A percentile compares a stretch with the other conserved stretches of the same genome.
These are phyloP conservation scores for Vespertilio murinus DNA, from an alignment of 2,797 vertebrate genomes.

Conservation along the genomic window DNA sequence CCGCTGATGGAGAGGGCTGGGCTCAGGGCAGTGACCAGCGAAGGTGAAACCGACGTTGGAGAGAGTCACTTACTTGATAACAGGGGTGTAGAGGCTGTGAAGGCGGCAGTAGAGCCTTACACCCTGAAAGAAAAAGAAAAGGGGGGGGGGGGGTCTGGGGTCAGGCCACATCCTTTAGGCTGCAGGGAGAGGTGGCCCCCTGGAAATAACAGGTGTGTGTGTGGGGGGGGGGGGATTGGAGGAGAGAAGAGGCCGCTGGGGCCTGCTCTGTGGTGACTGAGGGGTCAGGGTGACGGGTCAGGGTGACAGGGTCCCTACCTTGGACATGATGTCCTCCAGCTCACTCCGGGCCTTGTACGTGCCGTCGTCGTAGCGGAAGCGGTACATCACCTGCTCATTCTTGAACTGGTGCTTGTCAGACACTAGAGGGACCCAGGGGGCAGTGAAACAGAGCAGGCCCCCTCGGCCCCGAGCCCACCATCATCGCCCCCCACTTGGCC, in stretches of 20 bases:
- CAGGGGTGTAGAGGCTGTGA: slow-evolving; percentile 94
- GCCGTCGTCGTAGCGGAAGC: slow-evolving; percentile 98
- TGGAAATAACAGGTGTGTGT: background rate
- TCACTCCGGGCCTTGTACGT: slow-evolving; percentile 98
- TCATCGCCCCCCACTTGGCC: background rate
- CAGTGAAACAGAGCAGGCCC: background rate
- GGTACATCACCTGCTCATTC: slow-evolving; percentile 98
- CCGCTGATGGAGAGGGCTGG: background rate
- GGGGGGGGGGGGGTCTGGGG: background rate
- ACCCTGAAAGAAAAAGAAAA: slow-evolving; percentile 86
- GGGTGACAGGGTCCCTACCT: slow-evolving; percentile 84
- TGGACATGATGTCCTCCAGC: slow-evolving; percentile 98
- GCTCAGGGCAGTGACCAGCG: background rate
- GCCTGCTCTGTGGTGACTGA: fast-evolving
- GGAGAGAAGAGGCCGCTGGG: fast-evolving
- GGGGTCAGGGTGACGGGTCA: too few species aligned
- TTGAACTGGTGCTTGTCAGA: slow-evolving; percentile 99
- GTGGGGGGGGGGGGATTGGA: fast-evolving
- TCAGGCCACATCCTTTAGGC: background rate
- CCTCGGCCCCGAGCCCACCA: fast-evolving
- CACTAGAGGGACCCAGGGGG: slow-evolving; percentile 85
- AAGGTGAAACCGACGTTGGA: background rate
- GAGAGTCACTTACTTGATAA: slow-evolving; percentile 94
- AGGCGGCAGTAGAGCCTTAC: slow-evolving; percentile 98
- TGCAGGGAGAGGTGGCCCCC: too few species aligned